Conservation (phyloP, 2,888 invertebrate species). For the Neria commutata region DNA sequence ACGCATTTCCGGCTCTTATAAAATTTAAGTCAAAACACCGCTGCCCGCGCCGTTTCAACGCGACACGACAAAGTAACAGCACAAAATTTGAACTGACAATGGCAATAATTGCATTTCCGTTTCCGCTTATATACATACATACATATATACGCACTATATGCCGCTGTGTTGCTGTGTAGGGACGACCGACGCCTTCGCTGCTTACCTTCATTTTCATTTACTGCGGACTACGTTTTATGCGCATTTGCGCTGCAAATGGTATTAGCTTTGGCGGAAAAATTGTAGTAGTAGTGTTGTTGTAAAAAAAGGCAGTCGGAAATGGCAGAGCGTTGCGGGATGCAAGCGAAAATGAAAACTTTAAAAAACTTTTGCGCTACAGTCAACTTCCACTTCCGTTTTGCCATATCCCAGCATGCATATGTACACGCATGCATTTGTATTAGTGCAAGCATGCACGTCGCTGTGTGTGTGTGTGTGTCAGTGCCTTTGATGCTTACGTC, state of each 20-base stretch:
- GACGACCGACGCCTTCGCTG: too few species aligned
- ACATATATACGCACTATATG: conserved; percentile 2
- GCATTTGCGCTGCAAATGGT: too few species aligned
- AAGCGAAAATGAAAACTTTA: conserved; percentile 1
- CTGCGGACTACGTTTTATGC: too few species aligned
- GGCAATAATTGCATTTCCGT: conserved; percentile 22
- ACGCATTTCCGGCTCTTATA: neutral
- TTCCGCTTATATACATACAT: conserved; percentile 11
- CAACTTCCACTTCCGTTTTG: conserved; percentile 3
- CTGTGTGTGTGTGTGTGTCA: neutral
- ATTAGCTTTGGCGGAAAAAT: too few species aligned
- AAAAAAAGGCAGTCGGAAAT: neutral
- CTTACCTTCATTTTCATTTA: too few species aligned
- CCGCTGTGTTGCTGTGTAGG: neutral
- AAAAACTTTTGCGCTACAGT: neutral
- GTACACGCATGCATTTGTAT: neutral
- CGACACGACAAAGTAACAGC: too few species aligned
- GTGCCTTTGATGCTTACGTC: neutral
- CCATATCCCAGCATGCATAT: too few species aligned
- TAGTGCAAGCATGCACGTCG: neutral
- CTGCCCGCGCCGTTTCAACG: too few species aligned
- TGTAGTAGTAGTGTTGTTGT: neutral
- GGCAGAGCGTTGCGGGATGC: neutral
- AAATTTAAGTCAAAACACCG: too few species aligned
- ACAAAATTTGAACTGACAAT: conserved; percentile 10